phyloP scores from a whole-genome alignment of 2,113 vertebrate species.

The Plecotus auritus region DNA sequence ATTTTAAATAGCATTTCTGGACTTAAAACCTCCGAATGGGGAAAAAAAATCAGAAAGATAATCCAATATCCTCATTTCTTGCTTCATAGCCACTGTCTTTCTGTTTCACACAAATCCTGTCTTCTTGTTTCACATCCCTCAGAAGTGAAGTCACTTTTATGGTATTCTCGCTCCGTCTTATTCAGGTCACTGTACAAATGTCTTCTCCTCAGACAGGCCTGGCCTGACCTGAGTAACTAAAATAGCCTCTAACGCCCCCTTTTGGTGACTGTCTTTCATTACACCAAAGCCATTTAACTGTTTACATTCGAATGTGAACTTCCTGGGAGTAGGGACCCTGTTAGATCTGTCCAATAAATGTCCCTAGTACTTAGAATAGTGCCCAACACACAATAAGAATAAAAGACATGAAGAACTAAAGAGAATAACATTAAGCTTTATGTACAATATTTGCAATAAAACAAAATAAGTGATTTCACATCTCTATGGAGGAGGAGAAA shows the following conservation, averaged over 20 bases:
- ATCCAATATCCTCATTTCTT: background rate
- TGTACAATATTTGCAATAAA: background rate
- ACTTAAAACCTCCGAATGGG: background rate
- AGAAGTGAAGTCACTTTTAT: background rate
- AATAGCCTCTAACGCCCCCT: background rate
- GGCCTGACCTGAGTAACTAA: fast-evolving
- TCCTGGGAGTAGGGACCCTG: background rate
- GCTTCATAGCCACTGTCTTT: background rate
- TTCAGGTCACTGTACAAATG: background rate
- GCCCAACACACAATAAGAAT: background rate
- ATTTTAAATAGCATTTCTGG: background rate
- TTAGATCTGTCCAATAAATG: background rate
- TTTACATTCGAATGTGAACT: background rate
- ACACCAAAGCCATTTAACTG: background rate
- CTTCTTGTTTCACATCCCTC: background rate
- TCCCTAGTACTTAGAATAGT: background rate
- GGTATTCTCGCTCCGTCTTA: background rate
- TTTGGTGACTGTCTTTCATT: background rate
- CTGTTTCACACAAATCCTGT: background rate
- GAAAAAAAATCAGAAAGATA: background rate
- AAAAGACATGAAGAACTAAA: background rate
- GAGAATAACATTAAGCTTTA: background rate
- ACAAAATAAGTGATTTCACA: background rate
- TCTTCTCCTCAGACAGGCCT: background rate
- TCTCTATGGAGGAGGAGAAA: background rate